Conservation (phyloP, 53 echinoderm and acorn worm species). For the Pentamera pediparva region DNA sequence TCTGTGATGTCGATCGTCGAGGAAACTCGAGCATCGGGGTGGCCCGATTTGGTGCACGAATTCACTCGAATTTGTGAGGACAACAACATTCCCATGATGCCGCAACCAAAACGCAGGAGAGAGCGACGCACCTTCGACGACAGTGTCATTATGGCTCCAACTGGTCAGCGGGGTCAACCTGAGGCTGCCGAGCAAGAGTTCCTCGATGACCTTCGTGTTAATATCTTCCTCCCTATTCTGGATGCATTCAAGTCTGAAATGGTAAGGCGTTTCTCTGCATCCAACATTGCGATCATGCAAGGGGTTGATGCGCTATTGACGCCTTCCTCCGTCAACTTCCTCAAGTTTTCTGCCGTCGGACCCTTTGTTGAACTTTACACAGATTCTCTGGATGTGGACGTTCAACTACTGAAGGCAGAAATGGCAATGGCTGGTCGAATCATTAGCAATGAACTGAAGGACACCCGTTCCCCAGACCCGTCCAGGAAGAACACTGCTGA, state of each 20-base stretch:
- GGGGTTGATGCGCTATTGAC: slow-evolving; percentile 19
- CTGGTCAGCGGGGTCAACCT: not conserved
- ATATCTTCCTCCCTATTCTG: not conserved
- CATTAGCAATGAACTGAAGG: not conserved
- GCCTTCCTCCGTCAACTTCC: not conserved
- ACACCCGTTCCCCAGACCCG: not conserved
- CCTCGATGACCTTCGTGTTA: not conserved
- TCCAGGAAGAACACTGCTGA: not conserved
- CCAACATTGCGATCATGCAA: slow-evolving; percentile 25
- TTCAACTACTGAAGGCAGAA: slow-evolving; percentile 10
- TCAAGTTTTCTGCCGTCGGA: not conserved
- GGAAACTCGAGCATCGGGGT: slow-evolving; percentile 16
- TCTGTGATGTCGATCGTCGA: slow-evolving; percentile 16
- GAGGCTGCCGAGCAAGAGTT: not conserved
- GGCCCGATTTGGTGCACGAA: slow-evolving; percentile 10
- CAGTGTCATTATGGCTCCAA: slow-evolving; percentile 12
- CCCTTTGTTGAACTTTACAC: slow-evolving; percentile 20
- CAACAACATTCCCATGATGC: slow-evolving; percentile 7
- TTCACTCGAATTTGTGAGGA: slow-evolving; percentile 14
- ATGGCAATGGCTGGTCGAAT: slow-evolving; percentile 12
- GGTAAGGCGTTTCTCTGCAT: slow-evolving; percentile 11
- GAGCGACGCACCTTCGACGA: slow-evolving; percentile 26
- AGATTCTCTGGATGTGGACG: not conserved
- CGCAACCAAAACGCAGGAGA: slow-evolving; percentile 20
- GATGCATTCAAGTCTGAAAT: slow-evolving; percentile 1